A percentile compares a stretch with the other conserved stretches of the same genome.
Conservation (phyloP, 2,797 vertebrate genomes). For the Danio albolineatus region DNA sequence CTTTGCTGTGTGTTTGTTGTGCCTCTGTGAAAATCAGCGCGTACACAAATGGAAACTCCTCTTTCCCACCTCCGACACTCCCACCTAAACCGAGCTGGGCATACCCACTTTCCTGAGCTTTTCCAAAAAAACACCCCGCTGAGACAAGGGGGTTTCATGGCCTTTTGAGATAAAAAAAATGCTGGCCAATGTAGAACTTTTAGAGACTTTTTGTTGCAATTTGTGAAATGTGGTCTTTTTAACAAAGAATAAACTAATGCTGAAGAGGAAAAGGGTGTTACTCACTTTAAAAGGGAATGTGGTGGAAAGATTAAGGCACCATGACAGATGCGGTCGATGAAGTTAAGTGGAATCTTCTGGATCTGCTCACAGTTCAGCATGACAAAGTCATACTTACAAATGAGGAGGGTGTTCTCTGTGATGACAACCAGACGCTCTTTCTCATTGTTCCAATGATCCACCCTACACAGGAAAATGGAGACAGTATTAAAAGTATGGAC, state of each 20-base stretch:
- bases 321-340: slow-evolving; percentile 74
- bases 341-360: slow-evolving; percentile 77
- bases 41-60: no score
- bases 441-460: slow-evolving; percentile 90
- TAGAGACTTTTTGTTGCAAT: not conserved
- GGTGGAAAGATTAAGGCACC: slow-evolving; percentile 82
- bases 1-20: no score
- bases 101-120: no score
- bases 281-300: slow-evolving; percentile 82
- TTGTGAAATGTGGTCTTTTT: slow-evolving; percentile 10
- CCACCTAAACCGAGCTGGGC: no score
- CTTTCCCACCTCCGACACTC: no score
- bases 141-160: no score
- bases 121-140: no score
- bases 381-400: slow-evolving; percentile 88
- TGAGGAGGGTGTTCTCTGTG: slow-evolving; percentile 76
- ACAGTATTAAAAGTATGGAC: not conserved
- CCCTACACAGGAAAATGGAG: slow-evolving; percentile 65
- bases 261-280: slow-evolving; percentile 16
- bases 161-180: slow-evolving; percentile 2
- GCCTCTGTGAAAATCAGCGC: no score
- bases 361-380: slow-evolving; percentile 81
- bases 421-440: slow-evolving; percentile 81
- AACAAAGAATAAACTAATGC: not conserved
- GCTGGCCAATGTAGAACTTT: not conserved